Evolutionary conservation across 2,888 invertebrate genomes (phyloP), one percentile per base, ranked within the genome.

Genomic region (Pyrrhosoma nymphula): DNA sequence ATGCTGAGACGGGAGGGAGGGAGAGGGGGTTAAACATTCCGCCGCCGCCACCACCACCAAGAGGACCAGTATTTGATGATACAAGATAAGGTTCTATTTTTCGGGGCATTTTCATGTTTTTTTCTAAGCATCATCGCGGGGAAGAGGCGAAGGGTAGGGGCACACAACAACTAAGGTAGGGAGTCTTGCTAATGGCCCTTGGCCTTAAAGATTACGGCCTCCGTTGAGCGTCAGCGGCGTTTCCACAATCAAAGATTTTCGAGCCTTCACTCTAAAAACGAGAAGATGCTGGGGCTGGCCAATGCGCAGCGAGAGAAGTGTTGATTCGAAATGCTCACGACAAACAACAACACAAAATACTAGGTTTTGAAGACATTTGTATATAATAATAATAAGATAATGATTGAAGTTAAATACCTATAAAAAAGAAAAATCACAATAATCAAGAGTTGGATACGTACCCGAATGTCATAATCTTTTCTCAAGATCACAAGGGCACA

Each of bases 41-140:
- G 63, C 91, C 91, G 91, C 91, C 60, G n/a, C 63, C 90, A 60
- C 91, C 91, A 56, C 91, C 91, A 63, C 55, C 93, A 93, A 93
- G 63, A 30, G 63, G 63, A 93, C 69, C 93, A 93, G 69, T 69
- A 93, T 93, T 69, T 69, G 93, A 93, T 93, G 93, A 69, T 69
- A 93, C 63, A 63, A 39, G 93, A 93, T 93, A 93, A 93, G 93
- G 69, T 93, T 75, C 69, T 93, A 30, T 82, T 82, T 82, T 82
- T 35, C 30, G 82, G 82, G 18, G 82, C 35, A 82, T 35, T 82
- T 93, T 63, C 93, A 18, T 35, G 60, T 63, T 91, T 93, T 93
- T 93, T 75, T 93, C 69, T 30, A 35, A 26, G n/a, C 16, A 82
- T 82, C 35, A 82, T 82, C 16, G 69, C 26, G 69, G 69, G 47